Conservation (phyloP, 1,140 invertebrate species). For the Achroia grisella region DNA sequence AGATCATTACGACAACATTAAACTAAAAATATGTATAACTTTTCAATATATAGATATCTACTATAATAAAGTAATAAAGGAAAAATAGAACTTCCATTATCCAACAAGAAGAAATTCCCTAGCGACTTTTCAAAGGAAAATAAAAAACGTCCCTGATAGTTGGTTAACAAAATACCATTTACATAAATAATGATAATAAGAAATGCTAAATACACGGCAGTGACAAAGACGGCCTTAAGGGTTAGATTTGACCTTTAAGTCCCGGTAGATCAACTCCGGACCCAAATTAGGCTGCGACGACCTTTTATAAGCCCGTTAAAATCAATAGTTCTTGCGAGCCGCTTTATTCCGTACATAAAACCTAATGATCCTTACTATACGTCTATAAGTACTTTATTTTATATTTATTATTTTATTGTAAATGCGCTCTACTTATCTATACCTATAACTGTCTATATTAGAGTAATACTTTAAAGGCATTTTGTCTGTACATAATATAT, state of each 20-base stretch:
- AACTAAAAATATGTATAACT: too few species aligned
- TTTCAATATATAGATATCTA: too few species aligned
- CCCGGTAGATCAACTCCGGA: slow-evolving; percentile 2
- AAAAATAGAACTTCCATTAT: too few species aligned
- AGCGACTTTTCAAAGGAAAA: too few species aligned
- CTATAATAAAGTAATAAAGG: too few species aligned
- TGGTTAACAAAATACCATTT: background rate
- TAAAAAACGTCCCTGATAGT: slow-evolving; percentile 6
- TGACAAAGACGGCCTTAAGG: too few species aligned
- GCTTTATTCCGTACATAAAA: background rate
- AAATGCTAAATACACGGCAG: too few species aligned
- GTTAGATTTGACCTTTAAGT: background rate
- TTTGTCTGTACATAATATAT: too few species aligned
- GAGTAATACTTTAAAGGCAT: too few species aligned
- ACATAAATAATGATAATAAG: too few species aligned
- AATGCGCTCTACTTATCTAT: background rate
- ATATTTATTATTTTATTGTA: background rate
- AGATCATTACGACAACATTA: too few species aligned
- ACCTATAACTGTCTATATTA: background rate
- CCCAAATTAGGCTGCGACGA: slow-evolving; percentile 1
- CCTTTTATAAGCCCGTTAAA: background rate
- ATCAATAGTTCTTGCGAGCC: slow-evolving; percentile 1
- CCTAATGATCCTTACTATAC: background rate
- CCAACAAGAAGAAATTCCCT: too few species aligned
- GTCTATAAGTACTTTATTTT: background rate